Conservation (phyloP, 2,113 vertebrate species). For the Cyprinus carpio region DNA sequence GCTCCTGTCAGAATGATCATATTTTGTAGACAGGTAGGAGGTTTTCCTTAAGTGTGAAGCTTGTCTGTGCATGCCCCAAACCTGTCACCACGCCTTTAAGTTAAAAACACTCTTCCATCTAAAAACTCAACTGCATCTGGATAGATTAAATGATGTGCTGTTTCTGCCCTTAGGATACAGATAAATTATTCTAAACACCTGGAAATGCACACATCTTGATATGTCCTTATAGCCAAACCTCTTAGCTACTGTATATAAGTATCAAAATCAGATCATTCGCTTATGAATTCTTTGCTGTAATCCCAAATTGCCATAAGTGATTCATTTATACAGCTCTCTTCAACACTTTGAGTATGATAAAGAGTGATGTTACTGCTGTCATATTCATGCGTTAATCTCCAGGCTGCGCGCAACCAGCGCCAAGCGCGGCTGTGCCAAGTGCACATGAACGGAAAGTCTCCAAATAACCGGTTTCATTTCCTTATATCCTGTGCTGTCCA, state of each 20-base stretch:
- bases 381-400: not conserved
- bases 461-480: slow-evolving; percentile 20
- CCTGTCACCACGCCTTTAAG: slow-evolving; percentile 78
- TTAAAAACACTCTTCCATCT: slow-evolving; percentile 53
- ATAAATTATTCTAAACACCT: slow-evolving; percentile 19
- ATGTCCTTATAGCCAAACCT: too few species aligned
- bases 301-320: not conserved
- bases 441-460: not conserved
- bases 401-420: slow-evolving; percentile 10
- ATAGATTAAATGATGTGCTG: slow-evolving; percentile 20
- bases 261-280: not conserved
- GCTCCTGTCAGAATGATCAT: slow-evolving; percentile 67
- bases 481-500: not conserved
- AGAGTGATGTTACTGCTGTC: slow-evolving; percentile 13
- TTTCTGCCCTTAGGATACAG: slow-evolving; percentile 28
- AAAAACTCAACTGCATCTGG: slow-evolving; percentile 33
- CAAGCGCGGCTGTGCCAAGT: not conserved
- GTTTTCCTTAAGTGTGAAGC: slow-evolving; percentile 59
- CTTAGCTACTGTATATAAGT: not conserved
- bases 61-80: slow-evolving; percentile 73
- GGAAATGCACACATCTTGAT: not conserved
- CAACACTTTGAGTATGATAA: too few species aligned
- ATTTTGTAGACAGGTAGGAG: slow-evolving; percentile 67
- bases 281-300: too few species aligned
- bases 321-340: not conserved